phyloP scores from a whole-genome alignment of 2,113 vertebrate genomes.

The Sakesphorus luctuosus region DNA sequence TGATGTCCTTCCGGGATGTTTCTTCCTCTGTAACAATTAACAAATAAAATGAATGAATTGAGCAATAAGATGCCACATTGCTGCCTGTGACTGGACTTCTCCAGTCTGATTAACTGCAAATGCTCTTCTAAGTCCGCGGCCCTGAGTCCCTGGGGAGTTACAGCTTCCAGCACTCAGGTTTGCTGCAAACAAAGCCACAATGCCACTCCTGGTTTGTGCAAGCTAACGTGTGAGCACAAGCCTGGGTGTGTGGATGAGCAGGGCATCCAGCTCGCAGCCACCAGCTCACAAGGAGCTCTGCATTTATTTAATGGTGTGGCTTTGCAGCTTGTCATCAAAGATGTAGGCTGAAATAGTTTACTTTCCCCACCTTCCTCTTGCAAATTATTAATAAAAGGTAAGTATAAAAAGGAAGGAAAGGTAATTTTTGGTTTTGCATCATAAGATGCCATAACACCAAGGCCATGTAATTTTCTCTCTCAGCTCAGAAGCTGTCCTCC shows the following conservation, averaged over 20 bases:
- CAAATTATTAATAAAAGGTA: background rate
- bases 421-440: background rate
- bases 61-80: background rate
- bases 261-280: background rate
- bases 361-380: background rate
- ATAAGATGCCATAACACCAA: background rate
- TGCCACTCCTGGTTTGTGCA: background rate
- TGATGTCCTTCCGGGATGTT: background rate
- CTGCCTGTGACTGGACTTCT: background rate
- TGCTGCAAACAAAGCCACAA: background rate
- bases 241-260: background rate
- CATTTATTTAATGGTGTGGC: background rate
- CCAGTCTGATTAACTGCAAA: background rate
- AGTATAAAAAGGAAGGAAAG: background rate
- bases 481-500: background rate
- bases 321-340: background rate
- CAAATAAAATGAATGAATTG: background rate
- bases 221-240: background rate
- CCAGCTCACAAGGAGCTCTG: background rate
- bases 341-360: background rate
- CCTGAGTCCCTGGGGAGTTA: background rate
- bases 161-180: background rate
- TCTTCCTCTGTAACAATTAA: background rate
- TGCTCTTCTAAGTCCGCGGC: background rate
- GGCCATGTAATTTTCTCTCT: background rate